phyloP scores from a whole-genome alignment of 2,888 invertebrate species.

The Coleophora deauratella region DNA sequence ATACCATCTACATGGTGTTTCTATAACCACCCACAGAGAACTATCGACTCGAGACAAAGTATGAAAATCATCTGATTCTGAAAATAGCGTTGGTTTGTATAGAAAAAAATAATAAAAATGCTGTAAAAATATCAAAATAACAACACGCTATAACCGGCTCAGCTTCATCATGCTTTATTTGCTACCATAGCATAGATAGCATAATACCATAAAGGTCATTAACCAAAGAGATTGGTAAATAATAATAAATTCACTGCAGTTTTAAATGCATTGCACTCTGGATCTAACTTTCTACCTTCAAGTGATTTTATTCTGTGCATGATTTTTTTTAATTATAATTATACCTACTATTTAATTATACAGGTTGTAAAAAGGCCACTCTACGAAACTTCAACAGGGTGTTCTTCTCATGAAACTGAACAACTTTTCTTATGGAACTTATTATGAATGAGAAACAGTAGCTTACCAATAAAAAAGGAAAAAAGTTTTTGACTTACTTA shows the following conservation, averaged over 20 bases:
- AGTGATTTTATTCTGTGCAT: no score
- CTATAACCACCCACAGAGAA: conserved; percentile 82
- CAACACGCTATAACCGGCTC: conserved; percentile 32
- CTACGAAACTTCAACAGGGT: no score
- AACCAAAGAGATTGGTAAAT: conserved; percentile 19
- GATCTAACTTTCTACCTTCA: not conserved
- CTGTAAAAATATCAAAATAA: conserved; percentile 30
- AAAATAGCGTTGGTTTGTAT: conserved; percentile 96
- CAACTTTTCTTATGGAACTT: no score
- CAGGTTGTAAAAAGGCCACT: no score
- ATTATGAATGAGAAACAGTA: no score
- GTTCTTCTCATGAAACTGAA: no score
- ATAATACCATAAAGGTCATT: conserved; percentile 22
- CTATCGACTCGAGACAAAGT: conserved; percentile 96
- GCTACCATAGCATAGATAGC: conserved; percentile 32
- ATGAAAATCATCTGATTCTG: conserved; percentile 97
- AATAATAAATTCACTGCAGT: not conserved
- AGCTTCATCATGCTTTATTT: conserved; percentile 53
- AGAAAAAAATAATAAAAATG: conserved; percentile 21
- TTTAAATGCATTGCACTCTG: not conserved
- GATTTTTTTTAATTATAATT: no score
- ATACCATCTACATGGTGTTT: no score
- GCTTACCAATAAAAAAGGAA: no score
- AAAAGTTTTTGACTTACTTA: no score
- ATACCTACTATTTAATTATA: no score